phyloP scores from a whole-genome alignment of 2,797 vertebrate genomes.

The Tragelaphus eurycerus region DNA sequence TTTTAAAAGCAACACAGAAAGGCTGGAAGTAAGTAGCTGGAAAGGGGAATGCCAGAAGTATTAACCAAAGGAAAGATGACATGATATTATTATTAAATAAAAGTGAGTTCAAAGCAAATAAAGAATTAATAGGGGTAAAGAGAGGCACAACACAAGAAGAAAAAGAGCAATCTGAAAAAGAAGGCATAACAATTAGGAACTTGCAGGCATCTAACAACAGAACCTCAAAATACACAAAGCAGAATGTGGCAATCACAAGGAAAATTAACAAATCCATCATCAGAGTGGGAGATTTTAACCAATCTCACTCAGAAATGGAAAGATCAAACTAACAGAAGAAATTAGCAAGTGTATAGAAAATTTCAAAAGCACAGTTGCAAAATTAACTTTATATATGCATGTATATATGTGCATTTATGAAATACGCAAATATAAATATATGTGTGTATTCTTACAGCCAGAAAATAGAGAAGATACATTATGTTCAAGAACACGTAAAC shows the following conservation, averaged over 20 bases:
- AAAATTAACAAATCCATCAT: neutral
- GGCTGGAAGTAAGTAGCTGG: neutral
- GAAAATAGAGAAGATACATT: neutral
- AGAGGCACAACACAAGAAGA: neutral
- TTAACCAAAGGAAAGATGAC: neutral
- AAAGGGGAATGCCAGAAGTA: neutral
- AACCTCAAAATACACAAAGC: neutral
- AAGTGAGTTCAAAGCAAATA: neutral
- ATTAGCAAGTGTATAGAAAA: neutral
- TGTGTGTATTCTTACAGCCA: neutral
- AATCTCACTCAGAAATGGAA: neutral
- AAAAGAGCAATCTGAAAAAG: neutral
- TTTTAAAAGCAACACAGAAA: neutral
- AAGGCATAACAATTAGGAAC: neutral
- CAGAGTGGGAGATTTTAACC: neutral
- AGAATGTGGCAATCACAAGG: neutral
- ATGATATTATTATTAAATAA: neutral
- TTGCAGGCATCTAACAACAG: neutral
- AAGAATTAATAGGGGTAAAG: neutral
- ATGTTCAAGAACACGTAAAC: constrained; percentile 2
- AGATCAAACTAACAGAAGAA: neutral
- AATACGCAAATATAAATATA: neutral
- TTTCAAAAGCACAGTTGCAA: neutral
- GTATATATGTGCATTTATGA: neutral
- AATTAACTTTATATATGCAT: neutral